Base-by-base conservation (phyloP, 2,888 invertebrate species). In the Itoplectis maculator region DNA sequence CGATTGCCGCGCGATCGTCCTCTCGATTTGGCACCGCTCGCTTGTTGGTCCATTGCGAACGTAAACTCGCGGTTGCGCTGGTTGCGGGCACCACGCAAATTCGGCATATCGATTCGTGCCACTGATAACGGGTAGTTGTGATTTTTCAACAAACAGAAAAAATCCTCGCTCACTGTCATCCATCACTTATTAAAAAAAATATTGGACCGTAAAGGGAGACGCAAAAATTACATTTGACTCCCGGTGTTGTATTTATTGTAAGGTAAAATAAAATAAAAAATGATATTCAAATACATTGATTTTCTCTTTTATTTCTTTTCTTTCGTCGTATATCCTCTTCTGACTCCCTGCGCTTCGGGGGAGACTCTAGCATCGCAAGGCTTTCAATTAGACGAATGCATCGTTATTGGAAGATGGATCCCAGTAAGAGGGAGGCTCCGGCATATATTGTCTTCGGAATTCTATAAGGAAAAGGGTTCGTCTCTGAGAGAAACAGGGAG, bases 311-410 rank as follows among this genome's bases (percentile, higher is more conserved):
- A 1, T 54, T 11, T 54, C 8, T 29, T 29, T 35, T 15, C 35
- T n/a, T 59, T 9, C 35, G n/a, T 59, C 15, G 13, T 29, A n/a
- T 42, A 23, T 56, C 42, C 23, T 69, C 7, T 40, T 20, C 6
- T 40, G 7, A 15, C n/a, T 7, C 3, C n/a, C 5, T 8, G 23
- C 29, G 35, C 59, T 45, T 45, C 15, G 20, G 59, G 59, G 70
- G 59, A 45, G 70, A 56, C n/a, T 29, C 13, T 15, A 56, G n/a
- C 56, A 56, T 45, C 65, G 82, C 74, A 80, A 84, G 74, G 73
- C 75, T 88, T 88, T 88, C 88, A 88, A 89, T 88, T 85, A 87
- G 84, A 69, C 86, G 82, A 45, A 87, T 84, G 87, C 85, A 86
- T 84, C 80, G 79, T 63, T 69, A 61, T 81, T 74, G 83, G 61